phyloP scores from a whole-genome alignment of 2,888 invertebrate genomes.

The Microplitis manilae region DNA sequence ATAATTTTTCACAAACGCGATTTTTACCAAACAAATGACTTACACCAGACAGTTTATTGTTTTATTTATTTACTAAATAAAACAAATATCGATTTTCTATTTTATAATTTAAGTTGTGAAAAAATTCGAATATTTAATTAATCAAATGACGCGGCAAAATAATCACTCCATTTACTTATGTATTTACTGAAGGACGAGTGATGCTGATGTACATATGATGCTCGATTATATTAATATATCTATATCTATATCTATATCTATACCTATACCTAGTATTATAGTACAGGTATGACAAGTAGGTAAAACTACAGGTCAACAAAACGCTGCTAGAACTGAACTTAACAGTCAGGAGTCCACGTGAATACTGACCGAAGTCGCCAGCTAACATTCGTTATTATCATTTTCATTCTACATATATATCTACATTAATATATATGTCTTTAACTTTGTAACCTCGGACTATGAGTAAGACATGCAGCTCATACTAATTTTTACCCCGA shows the following conservation, averaged over 20 bases:
- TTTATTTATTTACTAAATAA: neutral
- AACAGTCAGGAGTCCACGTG: slow-evolving; percentile 24
- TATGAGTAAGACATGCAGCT: neutral
- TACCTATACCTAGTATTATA: too few relatives aligned
- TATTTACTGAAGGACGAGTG: neutral
- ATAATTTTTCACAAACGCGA: neutral
- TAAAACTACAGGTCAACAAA: neutral
- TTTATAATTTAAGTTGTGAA: neutral
- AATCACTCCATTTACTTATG: neutral
- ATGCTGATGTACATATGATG: neutral
- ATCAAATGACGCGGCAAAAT: neutral
- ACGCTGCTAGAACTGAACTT: neutral
- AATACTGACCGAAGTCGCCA: slow-evolving; percentile 27
- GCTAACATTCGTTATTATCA: neutral
- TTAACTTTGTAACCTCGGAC: neutral
- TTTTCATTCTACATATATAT: neutral
- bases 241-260: too few relatives aligned
- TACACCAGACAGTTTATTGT: neutral
- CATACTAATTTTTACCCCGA: neutral
- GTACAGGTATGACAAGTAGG: neutral
- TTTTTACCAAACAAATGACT: neutral
- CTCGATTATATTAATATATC: neutral
- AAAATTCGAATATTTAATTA: neutral
- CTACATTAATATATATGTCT: neutral
- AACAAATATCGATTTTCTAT: too few relatives aligned